Evolutionary conservation across 2,113 vertebrate species (phyloP).

Genomic region (Campylorhamphus procurvoides): DNA sequence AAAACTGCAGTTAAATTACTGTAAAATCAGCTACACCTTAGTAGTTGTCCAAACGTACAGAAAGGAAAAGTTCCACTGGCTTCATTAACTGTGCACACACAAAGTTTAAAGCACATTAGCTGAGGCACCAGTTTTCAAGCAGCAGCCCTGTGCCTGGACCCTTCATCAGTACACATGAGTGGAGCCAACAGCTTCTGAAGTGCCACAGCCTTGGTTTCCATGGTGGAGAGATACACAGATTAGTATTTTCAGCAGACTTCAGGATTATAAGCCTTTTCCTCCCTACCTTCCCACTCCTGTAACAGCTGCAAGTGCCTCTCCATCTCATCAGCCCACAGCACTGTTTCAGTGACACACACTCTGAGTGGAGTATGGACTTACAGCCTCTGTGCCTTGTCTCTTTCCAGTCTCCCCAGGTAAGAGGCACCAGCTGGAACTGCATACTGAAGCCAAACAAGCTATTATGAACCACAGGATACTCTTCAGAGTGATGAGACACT

Average conservation of each 20-base stretch:
- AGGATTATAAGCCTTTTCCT: not conserved
- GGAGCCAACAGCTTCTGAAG: not conserved
- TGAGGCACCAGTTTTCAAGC: not conserved
- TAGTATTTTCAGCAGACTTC: not conserved
- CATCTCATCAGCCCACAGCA: not conserved
- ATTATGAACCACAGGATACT: not conserved
- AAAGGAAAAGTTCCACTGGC: not conserved
- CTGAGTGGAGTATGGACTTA: not conserved
- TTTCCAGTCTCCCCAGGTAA: not conserved
- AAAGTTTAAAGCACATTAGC: not conserved
- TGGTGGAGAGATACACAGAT: not conserved
- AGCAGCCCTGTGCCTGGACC: not conserved
- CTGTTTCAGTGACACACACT: not conserved
- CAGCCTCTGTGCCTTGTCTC: not conserved
- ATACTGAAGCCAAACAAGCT: not conserved
- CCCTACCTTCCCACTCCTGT: not conserved
- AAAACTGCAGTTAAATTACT: not conserved
- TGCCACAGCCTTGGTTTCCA: not conserved
- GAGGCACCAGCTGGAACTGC: not conserved
- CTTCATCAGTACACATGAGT: not conserved
- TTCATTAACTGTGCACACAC: not conserved
- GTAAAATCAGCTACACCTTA: not conserved
- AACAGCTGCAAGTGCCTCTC: not conserved
- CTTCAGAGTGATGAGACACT: not conserved
- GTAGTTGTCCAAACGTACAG: not conserved